These are phyloP conservation scores for Stenichneumon culpator DNA, from an alignment of 2,888 invertebrate species.

Conservation along the genomic window DNA sequence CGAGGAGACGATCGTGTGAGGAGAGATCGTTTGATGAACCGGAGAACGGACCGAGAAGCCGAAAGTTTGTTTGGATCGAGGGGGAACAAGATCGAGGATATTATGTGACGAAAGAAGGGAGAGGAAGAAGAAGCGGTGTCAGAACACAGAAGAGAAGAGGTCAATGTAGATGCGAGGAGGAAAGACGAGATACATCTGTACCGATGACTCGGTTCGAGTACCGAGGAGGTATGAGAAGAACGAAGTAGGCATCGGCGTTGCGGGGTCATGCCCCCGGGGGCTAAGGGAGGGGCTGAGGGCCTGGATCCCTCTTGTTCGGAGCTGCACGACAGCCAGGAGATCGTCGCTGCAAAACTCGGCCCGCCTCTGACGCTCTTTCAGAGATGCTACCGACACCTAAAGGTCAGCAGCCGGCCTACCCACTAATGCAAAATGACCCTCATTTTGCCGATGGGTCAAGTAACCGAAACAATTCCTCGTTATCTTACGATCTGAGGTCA, in stretches of 20 bases:
- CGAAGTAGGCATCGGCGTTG: conserved; percentile 35
- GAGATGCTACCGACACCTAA: conserved; percentile 83
- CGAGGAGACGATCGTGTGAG: not conserved
- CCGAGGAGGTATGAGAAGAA: conserved; percentile 50
- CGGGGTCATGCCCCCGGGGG: conserved; percentile 83
- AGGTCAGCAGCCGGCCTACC: conserved; percentile 79
- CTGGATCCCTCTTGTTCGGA: conserved; percentile 83
- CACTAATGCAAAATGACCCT: no score
- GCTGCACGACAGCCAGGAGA: conserved; percentile 80
- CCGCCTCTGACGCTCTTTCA: conserved; percentile 76
- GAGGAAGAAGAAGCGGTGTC: not conserved
- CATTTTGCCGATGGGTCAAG: no score
- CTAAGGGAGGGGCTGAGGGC: conserved; percentile 82
- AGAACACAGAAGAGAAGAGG: not conserved
- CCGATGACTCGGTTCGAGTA: conserved; percentile 42
- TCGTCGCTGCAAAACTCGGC: conserved; percentile 70
- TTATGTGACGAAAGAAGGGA: conserved; percentile 47
- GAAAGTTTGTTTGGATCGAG: not conserved
- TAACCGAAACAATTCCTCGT: no score
- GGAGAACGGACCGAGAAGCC: not conserved
- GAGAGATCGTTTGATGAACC: conserved; percentile 32
- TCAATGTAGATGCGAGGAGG: conserved; percentile 1
- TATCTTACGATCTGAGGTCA: no score
- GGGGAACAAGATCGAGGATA: not conserved
- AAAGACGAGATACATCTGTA: not conserved